A percentile compares a stretch with the other conserved stretches of the same genome.
Evolutionary conservation across 2,797 vertebrate genomes (phyloP).

Genomic region (Phoxinus dragarum): DNA sequence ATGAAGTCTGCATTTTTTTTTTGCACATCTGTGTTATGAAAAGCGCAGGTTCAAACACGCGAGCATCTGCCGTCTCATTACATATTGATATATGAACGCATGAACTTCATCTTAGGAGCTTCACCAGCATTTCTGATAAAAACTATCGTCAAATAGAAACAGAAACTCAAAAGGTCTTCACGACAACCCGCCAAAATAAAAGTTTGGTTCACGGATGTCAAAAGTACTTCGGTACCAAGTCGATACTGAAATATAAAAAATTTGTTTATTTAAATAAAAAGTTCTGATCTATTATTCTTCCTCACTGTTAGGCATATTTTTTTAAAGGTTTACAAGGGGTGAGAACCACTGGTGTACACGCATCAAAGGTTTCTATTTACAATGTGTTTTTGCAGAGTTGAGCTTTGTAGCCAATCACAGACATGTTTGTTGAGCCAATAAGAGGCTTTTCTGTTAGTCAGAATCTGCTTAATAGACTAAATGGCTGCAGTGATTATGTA

Average conservation of each 20-base stretch:
- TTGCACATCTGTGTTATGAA: neutral
- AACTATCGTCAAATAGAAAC: neutral
- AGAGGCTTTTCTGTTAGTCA: too few relatives aligned
- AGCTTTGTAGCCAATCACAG: too few relatives aligned
- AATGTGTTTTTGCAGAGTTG: too few relatives aligned
- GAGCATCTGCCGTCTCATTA: neutral
- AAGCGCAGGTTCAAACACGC: neutral
- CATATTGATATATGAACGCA: neutral
- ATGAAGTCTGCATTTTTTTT: neutral
- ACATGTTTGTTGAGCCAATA: neutral
- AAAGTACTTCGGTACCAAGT: neutral
- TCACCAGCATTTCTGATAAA: neutral
- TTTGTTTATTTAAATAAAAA: too few relatives aligned
- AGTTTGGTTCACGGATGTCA: neutral
- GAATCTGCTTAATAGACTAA: too few relatives aligned
- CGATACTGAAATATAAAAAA: neutral
- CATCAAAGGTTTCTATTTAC: too few relatives aligned
- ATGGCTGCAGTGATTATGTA: too few relatives aligned
- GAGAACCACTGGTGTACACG: too few relatives aligned
- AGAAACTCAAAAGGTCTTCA: neutral
- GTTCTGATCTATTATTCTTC: too few relatives aligned
- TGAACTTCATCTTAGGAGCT: neutral
- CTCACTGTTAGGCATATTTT: too few relatives aligned
- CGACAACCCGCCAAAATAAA: neutral
- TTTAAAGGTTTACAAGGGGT: too few relatives aligned